phyloP scores from a whole-genome alignment of 2,113 vertebrate genomes.

The Oplegnathus fasciatus region DNA sequence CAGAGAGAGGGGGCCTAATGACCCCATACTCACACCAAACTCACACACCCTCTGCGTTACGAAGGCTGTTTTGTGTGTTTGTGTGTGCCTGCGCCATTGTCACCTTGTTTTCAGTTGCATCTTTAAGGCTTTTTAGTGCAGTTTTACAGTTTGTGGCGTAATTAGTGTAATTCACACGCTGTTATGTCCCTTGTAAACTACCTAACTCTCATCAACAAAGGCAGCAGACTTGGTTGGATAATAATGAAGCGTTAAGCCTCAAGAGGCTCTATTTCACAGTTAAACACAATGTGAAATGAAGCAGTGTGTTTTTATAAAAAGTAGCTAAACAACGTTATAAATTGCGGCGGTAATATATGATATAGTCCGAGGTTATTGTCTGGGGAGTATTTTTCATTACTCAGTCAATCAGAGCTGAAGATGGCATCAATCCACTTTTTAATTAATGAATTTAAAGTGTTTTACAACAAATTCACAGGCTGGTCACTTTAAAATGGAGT shows the following conservation, averaged over 20 bases:
- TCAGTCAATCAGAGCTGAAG: too few species aligned
- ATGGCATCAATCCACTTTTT: too few species aligned
- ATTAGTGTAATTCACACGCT: constrained; percentile 42
- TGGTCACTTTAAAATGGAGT: constrained; percentile 12
- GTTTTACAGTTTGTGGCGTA: constrained; percentile 27
- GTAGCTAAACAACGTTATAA: neutral
- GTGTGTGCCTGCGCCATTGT: neutral
- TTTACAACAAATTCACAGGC: neutral
- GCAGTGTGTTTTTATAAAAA: neutral
- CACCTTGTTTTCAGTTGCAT: constrained; percentile 19
- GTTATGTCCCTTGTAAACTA: constrained; percentile 31
- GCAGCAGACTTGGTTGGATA: neutral
- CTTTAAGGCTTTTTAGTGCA: constrained; percentile 14
- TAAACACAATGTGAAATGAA: constrained; percentile 5
- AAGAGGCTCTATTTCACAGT: neutral
- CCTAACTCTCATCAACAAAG: constrained; percentile 4
- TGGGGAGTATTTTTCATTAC: neutral
- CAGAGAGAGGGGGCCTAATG: constrained; percentile 63
- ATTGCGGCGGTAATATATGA: neutral
- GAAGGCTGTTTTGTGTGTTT: neutral
- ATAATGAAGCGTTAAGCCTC: constrained; percentile 21
- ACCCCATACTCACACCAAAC: constrained; percentile 54
- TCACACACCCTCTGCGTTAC: constrained; percentile 13
- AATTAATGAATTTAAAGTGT: too few species aligned
- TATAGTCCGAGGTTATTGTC: neutral